Evolutionary conservation across 1,140 invertebrate genomes (phyloP), one percentile per base, ranked within the genome.

Genomic region (Leguminivora glycinivorella): DNA sequence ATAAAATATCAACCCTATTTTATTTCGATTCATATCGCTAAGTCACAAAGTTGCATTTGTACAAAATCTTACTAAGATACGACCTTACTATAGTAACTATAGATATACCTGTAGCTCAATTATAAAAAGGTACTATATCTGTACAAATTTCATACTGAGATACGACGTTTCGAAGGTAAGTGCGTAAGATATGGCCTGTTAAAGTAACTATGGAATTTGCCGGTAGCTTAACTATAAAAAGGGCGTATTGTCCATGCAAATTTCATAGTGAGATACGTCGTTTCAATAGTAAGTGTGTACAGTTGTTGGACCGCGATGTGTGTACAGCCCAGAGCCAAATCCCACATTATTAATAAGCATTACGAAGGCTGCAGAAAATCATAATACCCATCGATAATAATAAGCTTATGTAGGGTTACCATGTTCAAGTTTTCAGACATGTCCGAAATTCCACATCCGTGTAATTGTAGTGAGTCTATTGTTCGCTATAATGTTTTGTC

Each of bases 371-470:
- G 56, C 56, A 60, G 56, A 60, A 60, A 60, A 60, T 60, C 56
- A 60, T 60, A 60, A 60, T 60, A 60, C 56, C 25, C 56, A 60
- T 60, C 56, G 56, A 60, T 60, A 60, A 60, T 60, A 26, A 25
- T 60, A 60, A 60, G 56, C 56, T 60, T 24, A 26, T 26, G 52
- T 60, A 60, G 24, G 56, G 56, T 60, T 60, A 60, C 56, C 56
- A 60, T 26, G 24, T 26, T 10, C 10, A 56, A 60, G 10, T n/a
- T 24, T 5, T 9, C 3, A 1, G 25, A 26, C 1, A 56, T 56
- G 9, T 38, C 34, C 29, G 29, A 3, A 31, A 31, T 3, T 31
- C 29, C n/a, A n/a, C n/a, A n/a, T 4, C 9, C n/a, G 17, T 14
- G 14, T 14, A 43, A 12, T 43, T 14, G 5, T 10, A 43, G 12